These are phyloP conservation scores for Patiria pectinifera DNA, from an alignment of 53 echinoderm and acorn worm species.

Conservation along the genomic window DNA sequence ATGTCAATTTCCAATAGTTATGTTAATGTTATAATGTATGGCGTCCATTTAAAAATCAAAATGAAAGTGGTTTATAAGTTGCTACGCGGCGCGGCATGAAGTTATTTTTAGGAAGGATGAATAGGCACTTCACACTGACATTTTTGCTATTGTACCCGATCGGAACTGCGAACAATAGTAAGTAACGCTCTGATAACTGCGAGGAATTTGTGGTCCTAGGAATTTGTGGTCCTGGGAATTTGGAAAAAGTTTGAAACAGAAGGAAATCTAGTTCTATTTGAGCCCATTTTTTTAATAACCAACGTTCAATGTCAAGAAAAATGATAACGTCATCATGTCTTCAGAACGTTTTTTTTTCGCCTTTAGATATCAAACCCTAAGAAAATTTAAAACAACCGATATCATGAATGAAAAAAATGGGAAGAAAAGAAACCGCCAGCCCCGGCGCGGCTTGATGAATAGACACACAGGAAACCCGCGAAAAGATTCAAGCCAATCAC, in stretches of 20 bases:
- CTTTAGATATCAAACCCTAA: not conserved
- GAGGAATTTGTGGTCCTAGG: conserved; percentile 29
- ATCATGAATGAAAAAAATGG: conserved; percentile 58
- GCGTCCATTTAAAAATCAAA: too few relatives aligned
- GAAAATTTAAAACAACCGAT: not conserved
- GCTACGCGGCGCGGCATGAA: not conserved
- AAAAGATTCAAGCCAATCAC: conserved; percentile 60
- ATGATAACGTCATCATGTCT: not conserved
- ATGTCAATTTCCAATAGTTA: too few relatives aligned
- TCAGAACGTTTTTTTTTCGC: not conserved
- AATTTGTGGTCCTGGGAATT: not conserved
- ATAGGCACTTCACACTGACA: not conserved
- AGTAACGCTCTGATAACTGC: conserved; percentile 28
- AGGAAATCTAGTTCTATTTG: not conserved
- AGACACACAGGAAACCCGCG: conserved; percentile 74
- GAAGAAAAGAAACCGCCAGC: conserved; percentile 52
- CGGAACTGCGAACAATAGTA: conserved; percentile 16
- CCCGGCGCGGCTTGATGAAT: conserved; percentile 47
- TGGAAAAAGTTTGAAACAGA: not conserved
- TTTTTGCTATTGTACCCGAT: conserved; percentile 15
- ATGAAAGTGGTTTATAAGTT: too few relatives aligned
- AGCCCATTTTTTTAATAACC: not conserved
- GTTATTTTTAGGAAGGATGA: not conserved
- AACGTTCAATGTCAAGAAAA: not conserved
- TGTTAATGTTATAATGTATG: too few relatives aligned